Base-by-base conservation (phyloP, 2,113 vertebrate species). In the Oryzias melastigma region DNA sequence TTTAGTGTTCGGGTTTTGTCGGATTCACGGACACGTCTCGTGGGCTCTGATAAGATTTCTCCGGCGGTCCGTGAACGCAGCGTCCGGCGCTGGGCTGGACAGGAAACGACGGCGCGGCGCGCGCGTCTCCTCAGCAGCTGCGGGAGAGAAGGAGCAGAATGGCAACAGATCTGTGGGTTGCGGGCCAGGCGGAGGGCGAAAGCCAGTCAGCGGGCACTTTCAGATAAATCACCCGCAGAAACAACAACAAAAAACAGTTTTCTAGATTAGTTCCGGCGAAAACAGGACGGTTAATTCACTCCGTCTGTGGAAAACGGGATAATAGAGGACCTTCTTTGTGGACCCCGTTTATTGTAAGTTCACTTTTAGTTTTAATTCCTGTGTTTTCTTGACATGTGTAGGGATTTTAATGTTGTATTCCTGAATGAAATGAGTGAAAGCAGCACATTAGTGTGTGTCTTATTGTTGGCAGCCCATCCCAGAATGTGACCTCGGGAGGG, bases 91-190 rank as follows among this genome's bases (percentile, higher is more conserved):
- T 62, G 83, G 85, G 82, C 80, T 85, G 88, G 86, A 89, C 88
- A 83, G 88, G 86, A 89, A 89, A 77, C 83, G 79, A 75, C 82
- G 82, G 77, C 69, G 75, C 62, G 76, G 69, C 83, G 51, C 76
- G 68, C 82, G 81, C 81, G 84, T 77, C 66, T 79, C 73, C 80
- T 59, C 68, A 24, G 60, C 68, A 63, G 80, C 74, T 74, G 70
- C 63, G 57, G 58, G 69, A 63, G 72, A 81, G 71, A 85, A 80
- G 81, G 87, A 85, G 85, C 82, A 74, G 68, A 78, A 44, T 14
- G 59, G 52, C 65, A 52, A 22, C 12, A 62, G 61, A 57, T 40
- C 4, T 16, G 67, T 67, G 18, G 62, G 56, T 13, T 49, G 61
- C 56, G 56, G 76, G 74, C 67, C 53, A 73, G 69, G 43, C 29